Evolutionary conservation across 2,113 vertebrate species (phyloP).

Genomic region (Grantiella picta): DNA sequence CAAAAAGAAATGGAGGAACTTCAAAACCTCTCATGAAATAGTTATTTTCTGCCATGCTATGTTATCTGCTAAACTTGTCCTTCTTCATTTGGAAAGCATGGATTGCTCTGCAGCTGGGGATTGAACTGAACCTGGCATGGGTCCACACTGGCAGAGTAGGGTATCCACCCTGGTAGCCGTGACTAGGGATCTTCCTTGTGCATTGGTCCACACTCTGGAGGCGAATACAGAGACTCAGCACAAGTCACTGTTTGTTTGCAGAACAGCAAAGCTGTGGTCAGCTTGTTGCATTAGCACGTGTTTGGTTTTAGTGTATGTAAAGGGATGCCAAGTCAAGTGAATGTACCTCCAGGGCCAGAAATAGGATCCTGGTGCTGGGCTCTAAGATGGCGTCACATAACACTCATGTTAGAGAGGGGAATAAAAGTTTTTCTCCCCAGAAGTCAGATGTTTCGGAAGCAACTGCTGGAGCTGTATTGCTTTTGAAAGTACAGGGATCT

Average conservation of each 20-base stretch:
- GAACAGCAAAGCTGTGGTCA: neutral
- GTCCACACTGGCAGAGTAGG: neutral
- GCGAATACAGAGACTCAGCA: neutral
- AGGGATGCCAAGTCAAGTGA: neutral
- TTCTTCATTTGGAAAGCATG: slow-evolving; percentile 3
- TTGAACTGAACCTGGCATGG: neutral
- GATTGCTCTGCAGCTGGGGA: neutral
- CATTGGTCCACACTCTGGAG: neutral
- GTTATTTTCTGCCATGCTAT: slow-evolving; percentile 19
- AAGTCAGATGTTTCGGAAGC: neutral
- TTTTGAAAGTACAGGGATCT: neutral
- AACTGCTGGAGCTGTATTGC: neutral
- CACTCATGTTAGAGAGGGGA: fast-evolving
- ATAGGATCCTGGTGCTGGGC: neutral
- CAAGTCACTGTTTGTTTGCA: neutral
- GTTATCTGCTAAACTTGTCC: neutral
- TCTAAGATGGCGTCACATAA: neutral
- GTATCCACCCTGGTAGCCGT: neutral
- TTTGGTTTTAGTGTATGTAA: neutral
- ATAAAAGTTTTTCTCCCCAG: neutral
- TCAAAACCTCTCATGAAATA: neutral
- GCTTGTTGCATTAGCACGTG: neutral
- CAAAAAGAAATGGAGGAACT: neutral
- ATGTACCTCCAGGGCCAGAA: neutral
- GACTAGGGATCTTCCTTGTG: neutral